phyloP scores from a whole-genome alignment of 30 jellyfish, hydroid and myxozoan genomes.

The Aurelia sp. region DNA sequence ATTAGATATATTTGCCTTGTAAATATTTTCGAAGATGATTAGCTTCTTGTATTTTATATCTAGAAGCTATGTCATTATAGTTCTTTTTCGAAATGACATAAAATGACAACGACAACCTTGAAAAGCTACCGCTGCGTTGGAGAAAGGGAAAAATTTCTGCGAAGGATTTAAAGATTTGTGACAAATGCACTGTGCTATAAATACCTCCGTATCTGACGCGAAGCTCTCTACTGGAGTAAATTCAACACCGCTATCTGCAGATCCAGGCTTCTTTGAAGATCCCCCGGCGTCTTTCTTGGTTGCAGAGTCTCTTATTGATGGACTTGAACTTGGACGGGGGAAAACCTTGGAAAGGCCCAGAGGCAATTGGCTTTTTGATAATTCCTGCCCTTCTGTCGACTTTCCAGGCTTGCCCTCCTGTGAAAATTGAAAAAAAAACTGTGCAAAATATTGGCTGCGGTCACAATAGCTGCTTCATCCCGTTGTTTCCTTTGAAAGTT shows the following conservation, averaged over 20 bases:
- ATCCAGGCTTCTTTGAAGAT: background rate
- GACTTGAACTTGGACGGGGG: constrained; percentile 74
- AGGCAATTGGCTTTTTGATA: background rate
- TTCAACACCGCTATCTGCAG: constrained; percentile 68
- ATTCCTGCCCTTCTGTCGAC: background rate
- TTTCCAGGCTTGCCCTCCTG: background rate
- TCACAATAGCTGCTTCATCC: too few relatives aligned
- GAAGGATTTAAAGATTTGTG: too few relatives aligned
- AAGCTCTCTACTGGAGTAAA: constrained; percentile 67
- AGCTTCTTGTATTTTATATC: too few relatives aligned
- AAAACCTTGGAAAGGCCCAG: constrained; percentile 41
- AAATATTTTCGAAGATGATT: too few relatives aligned
- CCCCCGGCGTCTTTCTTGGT: constrained; percentile 44
- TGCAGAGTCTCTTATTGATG: constrained; percentile 10
- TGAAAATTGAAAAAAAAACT: background rate
- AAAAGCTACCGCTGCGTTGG: too few relatives aligned
- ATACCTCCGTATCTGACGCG: constrained; percentile 28
- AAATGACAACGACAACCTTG: too few relatives aligned
- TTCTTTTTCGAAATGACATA: too few relatives aligned
- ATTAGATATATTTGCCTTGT: too few relatives aligned
- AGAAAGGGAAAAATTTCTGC: too few relatives aligned
- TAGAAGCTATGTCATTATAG: too few relatives aligned
- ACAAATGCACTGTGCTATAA: background rate
- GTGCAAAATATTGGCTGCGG: background rate
- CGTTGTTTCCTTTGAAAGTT: too few relatives aligned